Conservation (phyloP, 2,797 vertebrate genomes). For the Acanthopagrus latus region DNA sequence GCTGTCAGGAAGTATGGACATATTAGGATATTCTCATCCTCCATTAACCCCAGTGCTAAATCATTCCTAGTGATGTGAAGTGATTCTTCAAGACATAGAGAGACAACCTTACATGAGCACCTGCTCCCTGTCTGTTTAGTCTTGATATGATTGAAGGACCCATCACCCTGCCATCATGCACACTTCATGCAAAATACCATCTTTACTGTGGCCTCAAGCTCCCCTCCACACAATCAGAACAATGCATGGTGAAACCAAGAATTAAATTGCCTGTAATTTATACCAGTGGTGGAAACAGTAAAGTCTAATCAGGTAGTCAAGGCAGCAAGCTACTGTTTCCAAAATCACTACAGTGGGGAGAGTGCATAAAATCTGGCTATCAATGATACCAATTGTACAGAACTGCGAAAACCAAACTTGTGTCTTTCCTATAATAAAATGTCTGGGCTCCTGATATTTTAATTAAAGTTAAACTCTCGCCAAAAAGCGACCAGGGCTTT, state of each 20-base stretch:
- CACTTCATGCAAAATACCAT: slow-evolving; percentile 46
- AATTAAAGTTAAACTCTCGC: too few relatives aligned
- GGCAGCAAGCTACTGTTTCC: slow-evolving; percentile 69
- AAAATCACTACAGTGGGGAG: slow-evolving; percentile 51
- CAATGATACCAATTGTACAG: slow-evolving; percentile 50
- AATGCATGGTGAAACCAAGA: slow-evolving; percentile 37
- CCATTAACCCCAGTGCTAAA: slow-evolving; percentile 63
- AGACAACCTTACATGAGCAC: slow-evolving; percentile 64
- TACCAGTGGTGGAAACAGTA: slow-evolving; percentile 64
- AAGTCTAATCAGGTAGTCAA: slow-evolving; percentile 70
- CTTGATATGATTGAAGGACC: slow-evolving; percentile 48
- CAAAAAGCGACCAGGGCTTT: too few relatives aligned
- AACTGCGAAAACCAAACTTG: slow-evolving; percentile 41
- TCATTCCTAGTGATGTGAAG: too few relatives aligned
- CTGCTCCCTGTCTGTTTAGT: slow-evolving; percentile 59
- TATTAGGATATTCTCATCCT: slow-evolving; percentile 67
- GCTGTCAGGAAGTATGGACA: slow-evolving; percentile 66
- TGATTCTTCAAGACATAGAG: slow-evolving; percentile 56
- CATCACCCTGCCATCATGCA: slow-evolving; percentile 38
- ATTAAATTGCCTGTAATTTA: slow-evolving; percentile 59
- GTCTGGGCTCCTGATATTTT: slow-evolving; percentile 48
- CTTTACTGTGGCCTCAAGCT: slow-evolving; percentile 24
- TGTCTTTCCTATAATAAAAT: slow-evolving; percentile 25
- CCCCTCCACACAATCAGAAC: slow-evolving; percentile 10
- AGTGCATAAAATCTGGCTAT: slow-evolving; percentile 34